Evolutionary conservation across 2,113 vertebrate genomes (phyloP), one percentile per base, ranked within the genome.

Genomic region (Cinclus mexicanus): DNA sequence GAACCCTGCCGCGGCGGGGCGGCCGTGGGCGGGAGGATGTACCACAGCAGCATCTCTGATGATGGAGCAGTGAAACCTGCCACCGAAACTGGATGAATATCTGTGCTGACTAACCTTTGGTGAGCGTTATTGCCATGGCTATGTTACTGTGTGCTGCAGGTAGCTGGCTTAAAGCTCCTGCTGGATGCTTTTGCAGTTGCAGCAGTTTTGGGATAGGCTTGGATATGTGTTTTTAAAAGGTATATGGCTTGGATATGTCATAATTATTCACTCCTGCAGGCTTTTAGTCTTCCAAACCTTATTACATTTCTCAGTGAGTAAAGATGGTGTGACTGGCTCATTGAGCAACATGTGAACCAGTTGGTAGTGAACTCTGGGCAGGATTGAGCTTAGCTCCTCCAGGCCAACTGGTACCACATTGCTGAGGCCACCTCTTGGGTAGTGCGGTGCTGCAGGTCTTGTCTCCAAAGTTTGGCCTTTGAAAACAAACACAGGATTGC

Each of bases 401-500:
- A 11, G 42, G 37, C 24, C 1, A 2, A n/a, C 37, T 47, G 41
- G 16, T 75, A 29, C 49, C 0, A 0, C 39, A 11, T 37, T 2
- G 8, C 65, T 8, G 17, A 47, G 67, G n/a, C 33, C 2, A 1
- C 7, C 18, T 69, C 16, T 42, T 11, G 5, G 11, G 29, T 47
- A 25, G 11, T 2, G 0, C 0, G 0, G 21, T 83, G 52, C 72
- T 83, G 47, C 1, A 1, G 33, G 8, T 52, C 15, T 47, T 23
- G 46, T 76, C 16, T 29, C 18, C 4, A 2, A 22, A 41, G 26
- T 47, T 35, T 72, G 83, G 14, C 39, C 26, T 82, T 79, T n/a
- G 57, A 22, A 70, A 53, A 49, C 75, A 49, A 57, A 29, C 1
- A 3, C 1, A 7, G 49, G 14, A 17, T 17, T 86, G 61, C 39